Base-by-base conservation (phyloP, 2,113 vertebrate species). In the Pangasianodon hypophthalmus region DNA sequence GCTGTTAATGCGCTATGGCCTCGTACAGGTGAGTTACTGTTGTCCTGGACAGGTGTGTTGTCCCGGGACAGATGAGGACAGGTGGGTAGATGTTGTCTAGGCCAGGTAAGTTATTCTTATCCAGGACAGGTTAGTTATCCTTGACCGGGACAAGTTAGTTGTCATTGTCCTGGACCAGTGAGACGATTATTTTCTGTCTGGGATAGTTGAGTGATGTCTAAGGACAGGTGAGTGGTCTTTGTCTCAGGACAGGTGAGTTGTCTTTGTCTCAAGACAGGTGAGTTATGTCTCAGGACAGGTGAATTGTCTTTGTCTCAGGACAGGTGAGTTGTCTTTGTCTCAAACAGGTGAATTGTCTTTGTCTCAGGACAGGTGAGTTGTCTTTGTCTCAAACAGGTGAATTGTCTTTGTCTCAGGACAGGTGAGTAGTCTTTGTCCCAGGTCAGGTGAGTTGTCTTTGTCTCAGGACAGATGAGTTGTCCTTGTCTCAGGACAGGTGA, bases 1-100 rank as follows among this genome's bases (percentile, higher is more conserved):
- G 97, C 97, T 5, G 96, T 99, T 90, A 99, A 99, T 92, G 98
- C 98, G 48, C 96, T 99, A 52, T 99, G 98, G 98, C 98, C 98
- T 41, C 97, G 94, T 95, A 99, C 98, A 88, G 98, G 98, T 99
- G 69, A 88, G 92, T 89, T 19, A 3, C 4, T 19, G 48, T 18
- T 21, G 16, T 41, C 6, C 16, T 11, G 26, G 29, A 67, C 71
- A 21, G 32, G 71, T 75, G 71, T 8, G 7, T 24, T 75, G 71
- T 46, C 6, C n/a, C n/a, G 6, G 24, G n/a, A 32, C 14, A 32
- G 13, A 26, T 71, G 67, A 29, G 62, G 52, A 54, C 13, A 3
- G 52, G 52, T 54, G 52, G 0, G 37, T 37, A 37, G 37, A 1
- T 37, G 37, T 37, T 37, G 37, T 37, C 37, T 1, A 67, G 64